Conservation (phyloP, 2,113 vertebrate species). For the Probosciger aterrimus region DNA sequence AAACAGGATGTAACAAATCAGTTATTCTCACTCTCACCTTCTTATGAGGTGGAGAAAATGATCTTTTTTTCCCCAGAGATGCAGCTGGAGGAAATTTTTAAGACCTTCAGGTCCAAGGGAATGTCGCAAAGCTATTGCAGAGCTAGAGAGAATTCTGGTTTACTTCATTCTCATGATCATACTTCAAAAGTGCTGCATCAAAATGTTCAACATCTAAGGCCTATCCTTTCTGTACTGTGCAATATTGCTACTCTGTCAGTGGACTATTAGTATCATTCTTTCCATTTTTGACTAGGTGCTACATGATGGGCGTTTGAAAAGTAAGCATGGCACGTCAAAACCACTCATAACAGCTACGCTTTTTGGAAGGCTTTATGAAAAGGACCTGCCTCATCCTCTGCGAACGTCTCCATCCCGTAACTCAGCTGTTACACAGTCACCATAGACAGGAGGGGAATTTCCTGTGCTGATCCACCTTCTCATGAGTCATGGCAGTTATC, state of each 20-base stretch:
- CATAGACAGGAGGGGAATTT: background rate
- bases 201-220: background rate
- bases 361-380: constrained; percentile 74
- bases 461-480: background rate
- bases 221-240: background rate
- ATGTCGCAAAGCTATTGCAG: background rate
- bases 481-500: fast-evolving
- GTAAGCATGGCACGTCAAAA: constrained; percentile 12
- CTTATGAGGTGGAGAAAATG: background rate
- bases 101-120: background rate
- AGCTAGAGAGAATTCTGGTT: background rate
- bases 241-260: background rate
- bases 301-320: constrained; percentile 65
- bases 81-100: background rate
- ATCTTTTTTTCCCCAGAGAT: background rate
- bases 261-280: background rate
- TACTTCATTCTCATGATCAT: background rate
- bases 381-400: constrained; percentile 37
- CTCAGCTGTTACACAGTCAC: background rate
- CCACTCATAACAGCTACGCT: constrained; percentile 66
- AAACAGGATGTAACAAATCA: background rate
- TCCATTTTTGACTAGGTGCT: constrained; percentile 62
- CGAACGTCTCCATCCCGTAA: fast-evolving
- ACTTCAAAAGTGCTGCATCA: background rate
- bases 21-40: background rate